Evolutionary conservation across 2,113 vertebrate genomes (phyloP).

Genomic region (Irena cyanogastra): DNA sequence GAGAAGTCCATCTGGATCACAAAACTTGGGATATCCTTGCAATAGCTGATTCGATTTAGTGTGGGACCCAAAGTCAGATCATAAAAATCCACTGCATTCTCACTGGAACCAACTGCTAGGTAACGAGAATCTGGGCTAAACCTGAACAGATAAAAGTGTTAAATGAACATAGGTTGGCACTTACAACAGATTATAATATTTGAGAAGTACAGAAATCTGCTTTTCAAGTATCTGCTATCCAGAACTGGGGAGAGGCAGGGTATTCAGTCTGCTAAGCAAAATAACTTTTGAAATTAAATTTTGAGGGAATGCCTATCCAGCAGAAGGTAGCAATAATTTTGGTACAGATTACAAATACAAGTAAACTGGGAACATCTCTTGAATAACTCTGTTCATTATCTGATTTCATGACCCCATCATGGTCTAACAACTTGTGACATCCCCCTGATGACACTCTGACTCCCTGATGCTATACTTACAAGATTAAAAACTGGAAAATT

Average conservation of each 20-base stretch:
- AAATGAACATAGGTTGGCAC: neutral
- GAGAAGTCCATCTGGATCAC: slow-evolving; percentile 97
- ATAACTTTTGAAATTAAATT: neutral
- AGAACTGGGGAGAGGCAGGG: neutral
- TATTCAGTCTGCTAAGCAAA: neutral
- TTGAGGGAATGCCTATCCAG: neutral
- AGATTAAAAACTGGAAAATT: neutral
- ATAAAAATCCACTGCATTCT: slow-evolving; percentile 96
- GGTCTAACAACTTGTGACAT: neutral
- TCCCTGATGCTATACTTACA: neutral
- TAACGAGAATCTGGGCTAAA: slow-evolving; percentile 93
- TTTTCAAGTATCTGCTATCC: neutral
- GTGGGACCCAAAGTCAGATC: slow-evolving; percentile 90
- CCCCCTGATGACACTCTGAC: neutral
- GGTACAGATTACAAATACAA: neutral
- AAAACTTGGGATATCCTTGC: slow-evolving; percentile 93
- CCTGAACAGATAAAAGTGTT: slow-evolving; percentile 60
- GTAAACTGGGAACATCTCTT: neutral
- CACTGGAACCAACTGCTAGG: slow-evolving; percentile 90
- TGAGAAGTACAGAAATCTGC: neutral
- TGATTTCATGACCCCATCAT: neutral
- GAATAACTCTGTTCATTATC: neutral
- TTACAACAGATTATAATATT: neutral
- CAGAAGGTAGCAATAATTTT: neutral
- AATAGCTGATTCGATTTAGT: slow-evolving; percentile 91